Evolutionary conservation across 2,113 vertebrate genomes (phyloP).

Genomic region (Percopsis transmontana): DNA sequence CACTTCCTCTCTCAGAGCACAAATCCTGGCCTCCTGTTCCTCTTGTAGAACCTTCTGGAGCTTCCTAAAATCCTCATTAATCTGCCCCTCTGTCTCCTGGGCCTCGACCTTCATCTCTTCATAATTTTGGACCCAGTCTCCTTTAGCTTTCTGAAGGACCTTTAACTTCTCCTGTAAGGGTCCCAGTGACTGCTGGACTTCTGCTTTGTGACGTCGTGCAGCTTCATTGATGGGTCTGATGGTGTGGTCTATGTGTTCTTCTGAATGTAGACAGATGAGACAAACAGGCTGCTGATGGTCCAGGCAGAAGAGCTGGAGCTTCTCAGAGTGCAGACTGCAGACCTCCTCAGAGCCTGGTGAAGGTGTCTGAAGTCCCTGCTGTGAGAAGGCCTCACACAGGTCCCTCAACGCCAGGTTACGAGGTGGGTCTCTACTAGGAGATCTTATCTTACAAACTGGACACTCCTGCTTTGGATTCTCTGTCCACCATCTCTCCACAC

Average conservation of each 20-base stretch:
- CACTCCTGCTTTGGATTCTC: not conserved
- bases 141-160: not conserved
- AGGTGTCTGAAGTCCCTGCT: not conserved
- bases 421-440: not conserved
- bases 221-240: not conserved
- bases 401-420: not conserved
- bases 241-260: not conserved
- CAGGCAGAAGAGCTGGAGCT: not conserved
- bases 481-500: not conserved
- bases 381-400: not conserved
- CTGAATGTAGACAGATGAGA: not conserved
- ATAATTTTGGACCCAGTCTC: not conserved
- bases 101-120: not conserved
- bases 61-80: not conserved
- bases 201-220: not conserved
- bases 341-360: not conserved
- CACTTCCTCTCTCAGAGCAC: not conserved
- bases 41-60: not conserved
- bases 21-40: not conserved
- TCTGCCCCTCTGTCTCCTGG: not conserved
- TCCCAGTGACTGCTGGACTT: not conserved
- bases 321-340: slow-evolving; percentile 1
- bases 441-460: not conserved
- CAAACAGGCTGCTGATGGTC: not conserved
- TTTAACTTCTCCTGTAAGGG: not conserved